phyloP scores from a whole-genome alignment of 2,888 invertebrate species.

The Athrips mouffetella region DNA sequence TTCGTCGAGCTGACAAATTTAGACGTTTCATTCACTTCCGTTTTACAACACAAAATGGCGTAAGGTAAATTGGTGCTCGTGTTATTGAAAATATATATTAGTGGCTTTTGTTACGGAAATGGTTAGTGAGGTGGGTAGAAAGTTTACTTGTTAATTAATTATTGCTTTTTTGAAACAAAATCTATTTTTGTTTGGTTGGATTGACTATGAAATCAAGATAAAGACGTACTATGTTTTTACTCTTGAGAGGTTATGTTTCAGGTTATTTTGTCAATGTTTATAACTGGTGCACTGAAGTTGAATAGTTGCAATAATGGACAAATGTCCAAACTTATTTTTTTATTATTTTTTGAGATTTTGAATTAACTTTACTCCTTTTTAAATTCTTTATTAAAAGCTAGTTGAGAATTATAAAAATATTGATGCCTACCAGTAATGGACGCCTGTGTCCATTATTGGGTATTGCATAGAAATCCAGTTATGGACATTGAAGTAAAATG shows the following conservation, averaged over 20 bases:
- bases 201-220: no score
- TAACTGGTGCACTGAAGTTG: no score
- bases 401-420: conserved; percentile 10
- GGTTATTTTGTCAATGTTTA: no score
- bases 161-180: conserved; percentile 9
- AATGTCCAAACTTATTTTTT: no score
- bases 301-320: no score
- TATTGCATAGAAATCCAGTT: conserved; percentile 14
- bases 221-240: no score
- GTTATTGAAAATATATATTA: conserved; percentile 11
- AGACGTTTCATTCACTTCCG: conserved; percentile 13
- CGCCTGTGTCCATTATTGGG: conserved; percentile 22
- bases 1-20: conserved; percentile 11
- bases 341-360: no score
- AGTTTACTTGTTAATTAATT: conserved; percentile 10
- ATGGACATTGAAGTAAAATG: no score
- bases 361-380: conserved; percentile 8
- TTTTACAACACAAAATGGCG: conserved; percentile 17
- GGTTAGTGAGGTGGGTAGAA: conserved; percentile 15
- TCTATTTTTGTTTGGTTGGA: conserved; percentile 9
- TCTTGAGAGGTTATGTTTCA: no score
- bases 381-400: neutral
- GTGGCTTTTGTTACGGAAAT: conserved; percentile 16
- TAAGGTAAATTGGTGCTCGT: neutral
- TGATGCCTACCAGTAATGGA: conserved; percentile 21